Percentiles rank a stretch among this genome's conserved stretches.
Evolutionary conservation across 1,140 invertebrate genomes (phyloP).

Genomic region (Campoletis sonorensis): DNA sequence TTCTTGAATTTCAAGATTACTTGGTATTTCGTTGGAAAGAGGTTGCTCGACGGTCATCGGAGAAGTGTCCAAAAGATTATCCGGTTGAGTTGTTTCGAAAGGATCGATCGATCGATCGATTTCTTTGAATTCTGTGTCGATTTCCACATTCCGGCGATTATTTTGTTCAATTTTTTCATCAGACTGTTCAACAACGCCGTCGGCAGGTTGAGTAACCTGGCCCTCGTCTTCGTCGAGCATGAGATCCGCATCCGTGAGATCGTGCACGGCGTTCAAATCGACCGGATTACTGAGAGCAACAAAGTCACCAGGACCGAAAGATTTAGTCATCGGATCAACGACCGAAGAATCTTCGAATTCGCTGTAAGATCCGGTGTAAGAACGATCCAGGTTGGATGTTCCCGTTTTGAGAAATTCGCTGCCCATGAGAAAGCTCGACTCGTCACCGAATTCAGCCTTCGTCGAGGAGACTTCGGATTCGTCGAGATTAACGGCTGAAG

Average conservation of each 20-base stretch:
- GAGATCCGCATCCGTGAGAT: constrained; percentile 78
- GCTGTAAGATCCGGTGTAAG: constrained; percentile 57
- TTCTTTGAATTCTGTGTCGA: not conserved
- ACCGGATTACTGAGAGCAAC: constrained; percentile 78
- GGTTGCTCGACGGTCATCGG: too few relatives aligned
- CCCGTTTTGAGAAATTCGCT: constrained; percentile 64
- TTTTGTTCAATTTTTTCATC: constrained; percentile 1
- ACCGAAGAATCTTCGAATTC: constrained; percentile 55
- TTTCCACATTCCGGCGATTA: not conserved
- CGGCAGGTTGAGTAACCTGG: constrained; percentile 43
- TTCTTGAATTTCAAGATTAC: too few relatives aligned
- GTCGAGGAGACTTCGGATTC: constrained; percentile 76
- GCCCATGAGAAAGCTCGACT: constrained; percentile 67
- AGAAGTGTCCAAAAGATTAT: not conserved
- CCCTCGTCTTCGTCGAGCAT: constrained; percentile 70
- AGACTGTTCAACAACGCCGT: not conserved
- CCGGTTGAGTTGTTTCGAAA: not conserved
- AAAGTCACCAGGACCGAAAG: constrained; percentile 81
- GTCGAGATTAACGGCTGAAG: constrained; percentile 67
- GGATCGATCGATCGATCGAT: not conserved
- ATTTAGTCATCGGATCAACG: constrained; percentile 83
- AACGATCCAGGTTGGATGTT: constrained; percentile 60
- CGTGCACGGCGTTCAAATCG: constrained; percentile 82
- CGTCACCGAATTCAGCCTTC: constrained; percentile 76
- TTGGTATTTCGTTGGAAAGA: too few relatives aligned